Evolutionary conservation across 2,888 invertebrate species (phyloP).

Genomic region (Lysandra coridon): DNA sequence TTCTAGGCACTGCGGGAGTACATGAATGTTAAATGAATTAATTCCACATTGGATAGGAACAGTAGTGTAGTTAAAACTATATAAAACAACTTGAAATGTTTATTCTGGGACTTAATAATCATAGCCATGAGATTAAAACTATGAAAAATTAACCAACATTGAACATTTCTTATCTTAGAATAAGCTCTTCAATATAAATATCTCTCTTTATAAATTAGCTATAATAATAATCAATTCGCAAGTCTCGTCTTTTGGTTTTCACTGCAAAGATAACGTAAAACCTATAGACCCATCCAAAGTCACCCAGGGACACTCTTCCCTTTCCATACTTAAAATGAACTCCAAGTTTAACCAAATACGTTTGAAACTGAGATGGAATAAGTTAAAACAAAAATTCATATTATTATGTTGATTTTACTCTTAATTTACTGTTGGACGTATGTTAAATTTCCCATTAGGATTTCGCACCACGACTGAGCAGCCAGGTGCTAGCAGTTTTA

Average conservation of each 20-base stretch:
- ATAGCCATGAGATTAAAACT: neutral
- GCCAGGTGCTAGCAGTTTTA: constrained; percentile 50
- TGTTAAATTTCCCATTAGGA: constrained; percentile 40
- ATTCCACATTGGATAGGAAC: constrained; percentile 32
- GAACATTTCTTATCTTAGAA: constrained; percentile 12
- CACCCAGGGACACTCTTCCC: neutral
- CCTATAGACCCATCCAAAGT: neutral
- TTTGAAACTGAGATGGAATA: neutral
- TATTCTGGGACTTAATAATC: constrained; percentile 4
- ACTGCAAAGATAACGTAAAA: neutral
- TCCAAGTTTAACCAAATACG: neutral
- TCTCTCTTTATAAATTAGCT: constrained; percentile 21
- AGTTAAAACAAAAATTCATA: neutral
- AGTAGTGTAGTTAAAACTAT: neutral
- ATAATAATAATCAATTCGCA: neutral
- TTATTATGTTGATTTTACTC: neutral
- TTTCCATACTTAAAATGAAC: neutral
- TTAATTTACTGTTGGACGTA: constrained; percentile 32
- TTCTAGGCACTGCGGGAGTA: constrained; percentile 32
- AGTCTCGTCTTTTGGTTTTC: neutral
- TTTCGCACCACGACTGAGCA: constrained; percentile 62
- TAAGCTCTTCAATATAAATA: constrained; percentile 23
- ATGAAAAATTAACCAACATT: neutral
- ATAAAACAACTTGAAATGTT: neutral
- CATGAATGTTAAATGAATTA: constrained; percentile 40